Conservation (phyloP, 30 jellyfish, hydroid and myxozoan species). For the Aurelia aurita complex sp. Pacific region DNA sequence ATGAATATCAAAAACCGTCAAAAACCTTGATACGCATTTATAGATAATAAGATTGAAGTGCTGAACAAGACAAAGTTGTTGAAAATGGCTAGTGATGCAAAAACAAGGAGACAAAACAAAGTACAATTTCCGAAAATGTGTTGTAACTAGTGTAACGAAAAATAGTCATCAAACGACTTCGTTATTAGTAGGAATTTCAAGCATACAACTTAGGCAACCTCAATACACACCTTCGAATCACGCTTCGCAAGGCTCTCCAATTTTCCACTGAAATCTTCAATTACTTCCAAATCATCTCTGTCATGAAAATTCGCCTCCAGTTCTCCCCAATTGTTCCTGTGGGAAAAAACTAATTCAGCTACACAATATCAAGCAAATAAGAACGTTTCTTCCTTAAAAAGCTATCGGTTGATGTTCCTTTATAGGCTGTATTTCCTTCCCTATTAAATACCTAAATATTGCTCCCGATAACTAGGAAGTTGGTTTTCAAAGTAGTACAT, state of each 20-base stretch:
- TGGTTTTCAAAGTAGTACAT: too few relatives aligned
- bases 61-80: too few relatives aligned
- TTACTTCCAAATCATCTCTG: slow-evolving; percentile 23
- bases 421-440: too few relatives aligned
- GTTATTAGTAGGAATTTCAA: too few relatives aligned
- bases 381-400: not conserved
- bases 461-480: too few relatives aligned
- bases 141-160: not conserved
- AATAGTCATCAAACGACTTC: too few relatives aligned
- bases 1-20: too few relatives aligned
- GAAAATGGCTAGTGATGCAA: too few relatives aligned
- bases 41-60: too few relatives aligned
- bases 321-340: slow-evolving; percentile 28
- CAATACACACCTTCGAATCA: slow-evolving; percentile 21
- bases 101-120: too few relatives aligned
- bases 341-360: not conserved
- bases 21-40: too few relatives aligned
- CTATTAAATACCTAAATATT: too few relatives aligned
- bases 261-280: not conserved
- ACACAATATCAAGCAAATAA: not conserved
- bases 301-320: slow-evolving; percentile 27
- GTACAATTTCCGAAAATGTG: not conserved
- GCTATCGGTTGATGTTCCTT: not conserved
- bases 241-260: slow-evolving; percentile 1
- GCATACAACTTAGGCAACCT: not conserved